Conservation (phyloP, 2,888 invertebrate species). For the Automeris io region DNA sequence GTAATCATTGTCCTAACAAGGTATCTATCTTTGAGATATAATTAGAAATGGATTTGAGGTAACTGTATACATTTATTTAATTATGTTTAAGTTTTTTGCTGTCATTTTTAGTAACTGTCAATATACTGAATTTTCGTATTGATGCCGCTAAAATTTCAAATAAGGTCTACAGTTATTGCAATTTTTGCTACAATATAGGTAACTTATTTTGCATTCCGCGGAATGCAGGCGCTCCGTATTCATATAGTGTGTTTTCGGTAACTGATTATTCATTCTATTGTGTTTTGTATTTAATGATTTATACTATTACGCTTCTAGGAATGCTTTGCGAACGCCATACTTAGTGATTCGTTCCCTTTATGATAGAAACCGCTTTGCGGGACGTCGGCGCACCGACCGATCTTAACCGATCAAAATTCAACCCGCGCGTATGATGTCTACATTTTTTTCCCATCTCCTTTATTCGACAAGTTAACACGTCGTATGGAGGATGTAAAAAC, state of each 20-base stretch:
- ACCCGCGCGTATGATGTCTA: slow-evolving; percentile 33
- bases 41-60: background rate
- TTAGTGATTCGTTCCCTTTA: slow-evolving; percentile 17
- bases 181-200: background rate
- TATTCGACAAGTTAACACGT: slow-evolving; percentile 51
- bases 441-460: slow-evolving; percentile 44
- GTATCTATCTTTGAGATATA: no score
- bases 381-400: slow-evolving; percentile 18
- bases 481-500: slow-evolving; percentile 47
- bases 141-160: background rate
- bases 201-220: slow-evolving; percentile 8
- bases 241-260: slow-evolving; percentile 6
- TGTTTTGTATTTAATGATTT: slow-evolving; percentile 5
- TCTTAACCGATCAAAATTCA: slow-evolving; percentile 46
- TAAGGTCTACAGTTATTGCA: background rate
- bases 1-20: no score
- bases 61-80: no score
- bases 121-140: no score
- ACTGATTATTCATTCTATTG: slow-evolving; percentile 9
- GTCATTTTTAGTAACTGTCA: no score
- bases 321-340: slow-evolving; percentile 26
- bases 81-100: no score
- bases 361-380: slow-evolving; percentile 10
- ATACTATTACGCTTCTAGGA: slow-evolving; percentile 22
- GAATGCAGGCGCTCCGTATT: slow-evolving; percentile 4